Evolutionary conservation across 2,888 invertebrate genomes (phyloP).

Genomic region (Kuschelorhynchus macadamiae): DNA sequence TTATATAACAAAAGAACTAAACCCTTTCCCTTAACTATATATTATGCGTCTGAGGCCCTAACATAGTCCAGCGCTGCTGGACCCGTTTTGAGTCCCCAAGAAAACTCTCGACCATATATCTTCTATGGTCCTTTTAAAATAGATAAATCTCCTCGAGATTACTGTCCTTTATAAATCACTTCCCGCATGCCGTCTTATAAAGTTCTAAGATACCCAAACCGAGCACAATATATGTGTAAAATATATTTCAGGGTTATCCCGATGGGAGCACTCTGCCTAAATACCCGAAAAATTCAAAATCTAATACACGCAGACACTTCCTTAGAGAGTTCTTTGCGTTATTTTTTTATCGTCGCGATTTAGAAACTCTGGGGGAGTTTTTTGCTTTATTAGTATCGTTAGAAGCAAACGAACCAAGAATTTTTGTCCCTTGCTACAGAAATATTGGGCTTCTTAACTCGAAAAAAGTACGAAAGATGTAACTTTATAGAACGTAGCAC

Average conservation of each 20-base stretch:
- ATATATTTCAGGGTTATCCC: constrained; percentile 26
- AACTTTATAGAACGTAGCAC: no score
- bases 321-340: constrained; percentile 18
- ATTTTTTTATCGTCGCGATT: constrained; percentile 33
- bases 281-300: constrained; percentile 32
- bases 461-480: no score
- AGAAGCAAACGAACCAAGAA: constrained; percentile 1
- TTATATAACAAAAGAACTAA: no score
- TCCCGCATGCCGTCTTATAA: constrained; percentile 19
- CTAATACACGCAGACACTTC: constrained; percentile 14
- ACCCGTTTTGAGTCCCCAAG: background rate
- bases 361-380: constrained; percentile 24
- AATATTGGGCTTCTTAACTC: background rate
- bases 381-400: constrained; percentile 32
- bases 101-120: background rate
- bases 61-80: no score
- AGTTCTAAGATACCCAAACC: constrained; percentile 10
- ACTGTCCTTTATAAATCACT: constrained; percentile 24
- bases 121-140: background rate
- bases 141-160: background rate
- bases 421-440: background rate
- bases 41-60: no score
- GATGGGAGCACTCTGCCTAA: constrained; percentile 30
- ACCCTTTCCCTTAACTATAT: no score
- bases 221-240: constrained; percentile 30